phyloP scores from a whole-genome alignment of 2,797 vertebrate species.

The Neomorphus geoffroyi region DNA sequence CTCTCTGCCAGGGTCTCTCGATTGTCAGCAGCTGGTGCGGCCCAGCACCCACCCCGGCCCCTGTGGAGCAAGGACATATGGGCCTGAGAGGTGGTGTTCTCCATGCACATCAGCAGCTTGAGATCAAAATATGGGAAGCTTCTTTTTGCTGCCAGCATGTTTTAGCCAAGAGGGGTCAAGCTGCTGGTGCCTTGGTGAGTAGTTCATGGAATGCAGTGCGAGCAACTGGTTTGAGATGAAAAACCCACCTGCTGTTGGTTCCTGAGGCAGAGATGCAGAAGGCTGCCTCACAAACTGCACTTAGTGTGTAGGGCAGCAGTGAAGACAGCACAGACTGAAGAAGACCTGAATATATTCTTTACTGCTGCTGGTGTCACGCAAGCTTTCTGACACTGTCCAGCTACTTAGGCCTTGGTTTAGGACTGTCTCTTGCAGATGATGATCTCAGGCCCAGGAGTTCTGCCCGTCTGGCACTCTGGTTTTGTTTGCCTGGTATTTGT shows the following conservation, averaged over 20 bases:
- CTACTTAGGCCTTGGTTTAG: neutral
- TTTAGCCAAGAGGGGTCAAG: conserved; percentile 14
- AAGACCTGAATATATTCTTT: neutral
- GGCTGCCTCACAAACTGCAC: neutral
- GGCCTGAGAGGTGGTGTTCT: neutral
- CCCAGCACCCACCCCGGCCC: neutral
- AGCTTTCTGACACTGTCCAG: neutral
- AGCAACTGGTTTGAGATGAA: conserved; percentile 23
- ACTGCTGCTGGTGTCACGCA: neutral
- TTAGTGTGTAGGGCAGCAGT: neutral
- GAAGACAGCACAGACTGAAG: neutral
- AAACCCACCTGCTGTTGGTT: conserved; percentile 21
- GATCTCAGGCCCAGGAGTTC: neutral
- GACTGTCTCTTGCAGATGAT: neutral
- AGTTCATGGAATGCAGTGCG: conserved; percentile 19
- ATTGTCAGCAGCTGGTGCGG: conserved; percentile 48
- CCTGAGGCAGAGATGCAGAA: neutral
- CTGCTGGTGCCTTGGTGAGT: neutral
- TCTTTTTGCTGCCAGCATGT: conserved; percentile 5
- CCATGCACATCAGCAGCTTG: neutral
- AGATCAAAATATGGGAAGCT: neutral
- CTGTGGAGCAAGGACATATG: neutral
- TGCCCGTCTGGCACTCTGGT: neutral
- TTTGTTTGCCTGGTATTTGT: neutral
- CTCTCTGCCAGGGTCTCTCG: neutral